Evolutionary conservation across 1,140 invertebrate species (phyloP).

Genomic region (Colletes latitarsis): DNA sequence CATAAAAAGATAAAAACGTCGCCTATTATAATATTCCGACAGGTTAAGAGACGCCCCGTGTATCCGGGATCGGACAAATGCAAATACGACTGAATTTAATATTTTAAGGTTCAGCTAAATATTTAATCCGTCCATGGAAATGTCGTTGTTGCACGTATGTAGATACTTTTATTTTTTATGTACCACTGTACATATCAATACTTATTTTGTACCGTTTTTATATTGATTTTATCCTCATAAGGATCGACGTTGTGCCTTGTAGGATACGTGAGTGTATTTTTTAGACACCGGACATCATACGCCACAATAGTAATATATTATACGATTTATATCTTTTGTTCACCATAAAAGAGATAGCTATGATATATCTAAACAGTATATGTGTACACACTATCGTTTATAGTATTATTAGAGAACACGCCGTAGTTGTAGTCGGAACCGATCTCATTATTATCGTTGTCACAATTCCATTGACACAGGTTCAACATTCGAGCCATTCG

Average conservation of each 20-base stretch:
- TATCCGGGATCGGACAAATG: conserved; percentile 17
- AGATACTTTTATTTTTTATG: conserved; percentile 43
- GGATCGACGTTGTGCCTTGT: background rate
- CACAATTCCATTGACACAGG: conserved; percentile 36
- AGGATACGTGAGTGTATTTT: conserved; percentile 15
- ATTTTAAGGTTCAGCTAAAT: conserved; percentile 7
- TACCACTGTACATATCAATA: conserved; percentile 40
- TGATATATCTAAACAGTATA: conserved; percentile 7
- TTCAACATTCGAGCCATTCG: conserved; percentile 29
- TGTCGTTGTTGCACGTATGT: conserved; percentile 40
- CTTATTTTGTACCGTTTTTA: conserved; percentile 52
- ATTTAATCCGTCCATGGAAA: conserved; percentile 61
- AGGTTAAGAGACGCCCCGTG: conserved; percentile 17
- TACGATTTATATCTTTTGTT: conserved; percentile 3
- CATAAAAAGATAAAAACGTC: too few relatives aligned
- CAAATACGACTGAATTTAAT: conserved; percentile 16
- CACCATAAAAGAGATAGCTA: background rate
- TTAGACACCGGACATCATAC: background rate
- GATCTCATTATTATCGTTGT: conserved; percentile 57
- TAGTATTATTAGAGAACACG: conserved; percentile 21
- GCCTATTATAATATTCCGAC: background rate
- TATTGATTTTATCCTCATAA: conserved; percentile 19
- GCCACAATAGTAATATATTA: conserved; percentile 26
- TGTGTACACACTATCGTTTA: conserved; percentile 9
- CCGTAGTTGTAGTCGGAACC: conserved; percentile 36